Conservation (phyloP, 2,797 vertebrate species). For the Ptychobarbus kaznakovi region DNA sequence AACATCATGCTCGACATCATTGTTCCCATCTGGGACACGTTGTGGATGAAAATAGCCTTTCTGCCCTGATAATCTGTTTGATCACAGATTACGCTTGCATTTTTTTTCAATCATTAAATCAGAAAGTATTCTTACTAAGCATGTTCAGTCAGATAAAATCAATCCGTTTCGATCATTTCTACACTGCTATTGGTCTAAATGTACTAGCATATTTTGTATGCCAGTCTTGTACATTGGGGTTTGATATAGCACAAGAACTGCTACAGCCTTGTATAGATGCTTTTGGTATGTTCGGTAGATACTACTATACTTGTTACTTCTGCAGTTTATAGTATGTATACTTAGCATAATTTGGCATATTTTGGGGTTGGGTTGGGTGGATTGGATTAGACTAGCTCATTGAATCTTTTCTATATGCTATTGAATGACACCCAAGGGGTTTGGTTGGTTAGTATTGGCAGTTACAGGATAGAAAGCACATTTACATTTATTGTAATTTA, state of each 20-base stretch:
- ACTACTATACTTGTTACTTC: background rate
- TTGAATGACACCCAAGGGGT: background rate
- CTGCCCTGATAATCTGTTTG: slow-evolving; percentile 50
- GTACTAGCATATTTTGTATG: background rate
- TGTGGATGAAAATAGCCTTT: slow-evolving; percentile 60
- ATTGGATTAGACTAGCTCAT: background rate
- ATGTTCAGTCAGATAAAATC: background rate
- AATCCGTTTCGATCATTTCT: background rate
- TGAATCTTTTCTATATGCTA: background rate
- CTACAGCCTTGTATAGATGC: background rate
- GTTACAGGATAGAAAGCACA: background rate
- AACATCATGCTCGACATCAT: slow-evolving; percentile 57
- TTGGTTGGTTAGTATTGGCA: background rate
- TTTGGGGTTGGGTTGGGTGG: background rate
- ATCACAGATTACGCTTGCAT: slow-evolving; percentile 53
- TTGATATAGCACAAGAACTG: background rate
- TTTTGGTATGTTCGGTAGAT: background rate
- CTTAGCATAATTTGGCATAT: background rate
- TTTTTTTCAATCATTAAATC: slow-evolving; percentile 38
- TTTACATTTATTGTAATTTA: background rate
- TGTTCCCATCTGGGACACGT: slow-evolving; percentile 65
- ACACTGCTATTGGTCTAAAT: background rate
- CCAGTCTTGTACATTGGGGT: background rate
- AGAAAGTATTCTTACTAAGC: background rate
- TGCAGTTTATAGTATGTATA: background rate